Conservation (phyloP, 2,113 vertebrate genomes). For the Donacobius atricapilla region DNA sequence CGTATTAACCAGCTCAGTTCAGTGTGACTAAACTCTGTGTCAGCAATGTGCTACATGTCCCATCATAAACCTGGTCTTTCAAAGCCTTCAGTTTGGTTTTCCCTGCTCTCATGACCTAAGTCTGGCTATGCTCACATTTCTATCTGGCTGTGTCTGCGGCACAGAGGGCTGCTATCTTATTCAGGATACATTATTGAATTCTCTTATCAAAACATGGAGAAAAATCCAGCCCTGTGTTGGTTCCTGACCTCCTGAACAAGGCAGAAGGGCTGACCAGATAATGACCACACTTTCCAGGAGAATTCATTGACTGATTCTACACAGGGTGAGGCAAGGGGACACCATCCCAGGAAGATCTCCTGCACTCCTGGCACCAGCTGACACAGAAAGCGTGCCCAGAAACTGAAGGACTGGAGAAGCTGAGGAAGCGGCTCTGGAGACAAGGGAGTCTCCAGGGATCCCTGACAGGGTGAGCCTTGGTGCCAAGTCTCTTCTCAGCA, state of each 20-base stretch:
- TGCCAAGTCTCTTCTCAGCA: background rate
- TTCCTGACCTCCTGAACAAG: background rate
- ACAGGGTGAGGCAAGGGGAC: background rate
- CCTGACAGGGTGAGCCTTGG: fast-evolving
- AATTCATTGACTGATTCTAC: background rate
- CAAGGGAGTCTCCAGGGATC: background rate
- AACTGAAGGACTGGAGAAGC: background rate
- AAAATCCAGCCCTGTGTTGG: background rate
- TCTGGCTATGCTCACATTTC: background rate
- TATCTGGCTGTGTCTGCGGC: background rate
- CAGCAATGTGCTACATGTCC: background rate
- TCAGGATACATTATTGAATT: background rate
- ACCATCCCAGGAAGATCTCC: background rate
- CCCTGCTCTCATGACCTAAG: background rate
- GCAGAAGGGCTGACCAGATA: background rate
- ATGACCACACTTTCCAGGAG: fast-evolving
- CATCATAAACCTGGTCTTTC: background rate
- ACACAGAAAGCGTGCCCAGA: fast-evolving
- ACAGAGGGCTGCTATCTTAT: background rate
- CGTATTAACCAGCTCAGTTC: background rate
- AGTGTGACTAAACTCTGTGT: background rate
- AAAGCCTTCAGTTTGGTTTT: background rate
- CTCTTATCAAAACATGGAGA: background rate
- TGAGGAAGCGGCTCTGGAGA: background rate
- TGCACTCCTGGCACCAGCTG: background rate